phyloP scores from a whole-genome alignment of 2,113 vertebrate genomes.

The Malurus elegans region DNA sequence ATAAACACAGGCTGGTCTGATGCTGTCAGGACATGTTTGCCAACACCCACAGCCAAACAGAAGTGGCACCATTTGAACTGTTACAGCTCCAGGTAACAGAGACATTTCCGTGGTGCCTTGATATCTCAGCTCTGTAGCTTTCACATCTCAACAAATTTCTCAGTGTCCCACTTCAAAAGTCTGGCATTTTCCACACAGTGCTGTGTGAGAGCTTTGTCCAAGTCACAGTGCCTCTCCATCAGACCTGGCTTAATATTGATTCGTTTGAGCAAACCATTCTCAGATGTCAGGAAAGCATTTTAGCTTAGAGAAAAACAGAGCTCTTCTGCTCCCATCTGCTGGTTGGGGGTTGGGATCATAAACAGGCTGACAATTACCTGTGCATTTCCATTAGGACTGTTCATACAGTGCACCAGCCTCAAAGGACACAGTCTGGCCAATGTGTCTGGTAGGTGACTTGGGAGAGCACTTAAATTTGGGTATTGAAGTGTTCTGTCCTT shows the following conservation, averaged over 20 bases:
- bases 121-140: neutral
- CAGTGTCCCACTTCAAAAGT: neutral
- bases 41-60: too few species aligned
- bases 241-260: neutral
- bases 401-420: neutral
- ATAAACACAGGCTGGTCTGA: neutral
- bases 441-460: neutral
- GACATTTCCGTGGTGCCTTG: neutral
- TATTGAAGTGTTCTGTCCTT: neutral
- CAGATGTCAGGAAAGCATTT: neutral
- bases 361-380: neutral
- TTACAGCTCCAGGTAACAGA: neutral
- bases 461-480: neutral
- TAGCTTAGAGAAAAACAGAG: neutral
- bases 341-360: neutral
- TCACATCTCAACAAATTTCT: neutral
- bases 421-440: neutral
- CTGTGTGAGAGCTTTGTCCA: neutral
- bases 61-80: neutral
- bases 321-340: neutral
- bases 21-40: neutral
- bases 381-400: neutral
- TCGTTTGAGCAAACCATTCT: neutral
- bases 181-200: accelerated
- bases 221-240: neutral